Evolutionary conservation across 2,888 invertebrate species (phyloP), one percentile per base, ranked within the genome.

Genomic region (Resseliella maxima): DNA sequence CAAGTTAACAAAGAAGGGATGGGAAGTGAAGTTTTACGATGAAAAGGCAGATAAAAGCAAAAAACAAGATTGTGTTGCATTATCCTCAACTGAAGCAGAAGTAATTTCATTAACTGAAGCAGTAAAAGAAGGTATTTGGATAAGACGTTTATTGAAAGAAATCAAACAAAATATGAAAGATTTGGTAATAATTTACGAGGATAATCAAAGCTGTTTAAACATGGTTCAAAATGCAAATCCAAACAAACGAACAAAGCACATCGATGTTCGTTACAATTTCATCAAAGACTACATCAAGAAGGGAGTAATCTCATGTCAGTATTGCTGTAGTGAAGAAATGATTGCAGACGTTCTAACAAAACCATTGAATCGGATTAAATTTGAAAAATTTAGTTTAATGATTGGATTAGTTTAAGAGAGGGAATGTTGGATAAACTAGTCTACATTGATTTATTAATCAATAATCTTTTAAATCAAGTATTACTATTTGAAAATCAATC

Each of bases 131-230:
- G 87, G 85, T 54, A 41, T 86, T 0, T 88, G 88, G 88, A 38
- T 89, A 36, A 50, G 86, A 27, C 21, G 24, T 24, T 27, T 86
- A 1, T 27, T 86, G 15, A 10, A 2, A 3, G 86, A 86, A 0
- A 27, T 86, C 41, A 24, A 86, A 88, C 24, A 89, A 88, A 45
- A 89, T 88, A 27, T 45, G 87, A 31, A 85, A 0, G 15, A 0
- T n/a, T 87, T 88, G 15, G 87, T 85, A 10, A 87, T 36, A 3
- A 88, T 89, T 12, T 87, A 87, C n/a, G 88, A 89, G 85, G 88
- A 89, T 54, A 89, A 89, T 86, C 88, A 89, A 87, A 88, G 88
- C 86, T 89, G 88, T 81, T 36, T 89, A 10, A 88, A 88, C 27
- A 21, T 88, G 15, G 87, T 88, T 1, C 3, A 59, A n/a, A 35